Base-by-base conservation (phyloP, 2,797 vertebrate species). In the Xenops minutus region DNA sequence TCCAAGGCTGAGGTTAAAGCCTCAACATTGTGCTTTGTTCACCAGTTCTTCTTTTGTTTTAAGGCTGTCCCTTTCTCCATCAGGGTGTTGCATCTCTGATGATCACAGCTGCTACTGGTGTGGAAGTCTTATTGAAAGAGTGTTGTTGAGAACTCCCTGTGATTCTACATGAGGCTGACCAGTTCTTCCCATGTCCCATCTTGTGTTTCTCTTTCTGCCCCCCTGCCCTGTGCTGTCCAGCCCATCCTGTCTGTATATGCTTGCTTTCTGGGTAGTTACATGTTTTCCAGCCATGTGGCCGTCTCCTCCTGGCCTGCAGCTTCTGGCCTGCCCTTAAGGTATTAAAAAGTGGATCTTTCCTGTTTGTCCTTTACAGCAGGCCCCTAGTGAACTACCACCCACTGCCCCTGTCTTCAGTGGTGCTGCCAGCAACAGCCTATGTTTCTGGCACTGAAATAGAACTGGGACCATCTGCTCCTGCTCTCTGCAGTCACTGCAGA, bases 391-490 rank as follows among this genome's bases (percentile, higher is more conserved):
- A 18, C 29, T 41, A 59, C 32, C 46, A 52, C 36, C 67, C 84
- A 51, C 46, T 75, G 19, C 29, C 30, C 37, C 16, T 52, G 63
- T 48, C 48, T 94, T 94, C 55, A 69, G 22, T 0, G 0, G 62
- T 48, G 22, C 46, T 88, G 93, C 80, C 71, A 88, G 73, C 62
- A 84, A 20, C 43, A 92, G 55, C 34, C 80, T 55, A 14, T 49
- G 16, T 82, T 93, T 82, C 83, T 95, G 93, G 94, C 90, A 76
- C 59, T 54, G 59, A 55, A 59, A 83, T 77, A 66, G 62, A 46
- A 69, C 48, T 54, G 49, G 27, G 46, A 82, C 94, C 92, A 95
- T 96, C 95, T 95, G 94, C 32, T 86, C 29, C 73, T 85, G 68
- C 30, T 89, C 80, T 83, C 43, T 84, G 68, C 54, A 80, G 44